Percentiles rank a stretch among this genome's conserved stretches.
Evolutionary conservation across 2,888 invertebrate genomes (phyloP).

Genomic region (Helobdella robusta): DNA sequence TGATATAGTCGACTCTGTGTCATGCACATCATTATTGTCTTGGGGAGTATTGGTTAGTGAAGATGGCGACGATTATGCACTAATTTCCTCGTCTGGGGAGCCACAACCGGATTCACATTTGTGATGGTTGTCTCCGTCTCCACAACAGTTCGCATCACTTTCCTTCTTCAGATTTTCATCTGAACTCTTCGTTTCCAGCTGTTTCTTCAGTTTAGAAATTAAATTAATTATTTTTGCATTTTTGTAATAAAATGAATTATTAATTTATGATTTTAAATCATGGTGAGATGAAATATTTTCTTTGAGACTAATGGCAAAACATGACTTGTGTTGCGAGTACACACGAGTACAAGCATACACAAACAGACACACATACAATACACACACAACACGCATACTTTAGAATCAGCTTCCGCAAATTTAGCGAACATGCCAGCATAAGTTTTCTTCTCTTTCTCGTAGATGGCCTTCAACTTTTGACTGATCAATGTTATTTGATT

Average conservation of each 20-base stretch:
- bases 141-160: background rate
- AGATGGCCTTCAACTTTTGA: conserved; percentile 64
- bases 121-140: background rate
- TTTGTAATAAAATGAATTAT: background rate
- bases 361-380: conserved; percentile 34
- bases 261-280: background rate
- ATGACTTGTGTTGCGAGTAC: too few relatives aligned
- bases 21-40: too few relatives aligned
- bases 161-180: conserved; percentile 6
- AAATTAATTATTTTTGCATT: background rate
- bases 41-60: too few relatives aligned
- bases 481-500: conserved; percentile 66
- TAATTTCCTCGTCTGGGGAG: too few relatives aligned
- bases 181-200: background rate
- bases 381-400: conserved; percentile 34
- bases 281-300: background rate
- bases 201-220: background rate
- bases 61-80: too few relatives aligned
- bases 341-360: too few relatives aligned
- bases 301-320: conserved; percentile 27
- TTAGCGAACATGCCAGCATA: conserved; percentile 93
- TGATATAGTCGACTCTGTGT: too few relatives aligned
- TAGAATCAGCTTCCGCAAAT: conserved; percentile 53
- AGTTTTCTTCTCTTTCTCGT: conserved; percentile 70
- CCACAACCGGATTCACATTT: too few relatives aligned